These are phyloP conservation scores for Euphydryas editha DNA, from an alignment of 2,888 invertebrate genomes.

Conservation along the genomic window DNA sequence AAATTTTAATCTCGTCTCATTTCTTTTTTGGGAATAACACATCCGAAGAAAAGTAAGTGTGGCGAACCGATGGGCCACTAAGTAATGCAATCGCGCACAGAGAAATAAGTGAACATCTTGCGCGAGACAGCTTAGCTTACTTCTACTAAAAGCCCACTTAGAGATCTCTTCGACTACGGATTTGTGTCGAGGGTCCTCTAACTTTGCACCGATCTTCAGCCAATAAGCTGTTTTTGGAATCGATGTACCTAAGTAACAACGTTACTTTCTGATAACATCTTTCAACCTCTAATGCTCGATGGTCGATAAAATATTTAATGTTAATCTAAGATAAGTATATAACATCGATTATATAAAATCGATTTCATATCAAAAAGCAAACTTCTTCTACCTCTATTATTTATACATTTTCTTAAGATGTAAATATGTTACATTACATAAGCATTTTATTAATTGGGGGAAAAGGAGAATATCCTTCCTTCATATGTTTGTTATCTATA, in stretches of 20 bases:
- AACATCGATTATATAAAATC: no score
- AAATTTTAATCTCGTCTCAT: constrained; percentile 6
- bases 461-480: no score
- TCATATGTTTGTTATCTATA: no score
- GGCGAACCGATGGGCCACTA: constrained; percentile 45
- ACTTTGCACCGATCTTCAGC: constrained; percentile 69
- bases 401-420: no score
- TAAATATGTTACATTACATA: no score
- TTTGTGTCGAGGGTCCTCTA: constrained; percentile 73
- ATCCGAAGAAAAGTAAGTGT: constrained; percentile 39
- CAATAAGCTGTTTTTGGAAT: constrained; percentile 71
- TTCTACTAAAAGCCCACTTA: constrained; percentile 82
- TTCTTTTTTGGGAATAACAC: constrained; percentile 28
- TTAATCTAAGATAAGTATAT: not conserved
- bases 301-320: not conserved
- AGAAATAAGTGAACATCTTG: constrained; percentile 77
- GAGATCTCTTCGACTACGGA: constrained; percentile 77
- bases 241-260: constrained; percentile 49
- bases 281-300: constrained; percentile 16
- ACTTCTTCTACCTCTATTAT: no score
- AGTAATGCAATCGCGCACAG: constrained; percentile 69
- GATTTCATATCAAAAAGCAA: no score
- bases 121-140: constrained; percentile 79
- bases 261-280: constrained; percentile 40
- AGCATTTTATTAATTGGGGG: no score